phyloP scores from a whole-genome alignment of 2,888 invertebrate species.

The Leptinotarsa juncta region DNA sequence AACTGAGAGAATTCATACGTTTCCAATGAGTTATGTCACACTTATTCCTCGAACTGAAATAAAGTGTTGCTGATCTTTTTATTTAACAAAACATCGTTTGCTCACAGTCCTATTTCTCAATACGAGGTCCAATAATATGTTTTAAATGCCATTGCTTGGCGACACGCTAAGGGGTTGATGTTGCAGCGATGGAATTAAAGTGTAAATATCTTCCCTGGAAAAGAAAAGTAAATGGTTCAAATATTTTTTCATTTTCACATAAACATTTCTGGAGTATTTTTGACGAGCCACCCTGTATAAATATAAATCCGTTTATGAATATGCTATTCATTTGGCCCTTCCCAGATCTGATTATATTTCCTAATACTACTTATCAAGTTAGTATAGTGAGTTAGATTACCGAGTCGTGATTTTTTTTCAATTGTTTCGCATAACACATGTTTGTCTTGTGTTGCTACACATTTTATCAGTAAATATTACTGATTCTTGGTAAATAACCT shows the following conservation, averaged over 20 bases:
- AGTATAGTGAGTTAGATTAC: background rate
- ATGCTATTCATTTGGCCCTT: background rate
- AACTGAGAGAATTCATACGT: background rate
- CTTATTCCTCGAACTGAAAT: background rate
- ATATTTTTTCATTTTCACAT: too few species aligned
- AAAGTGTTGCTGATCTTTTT: background rate
- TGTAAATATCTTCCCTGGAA: too few species aligned
- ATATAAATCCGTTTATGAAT: background rate
- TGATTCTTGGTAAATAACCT: background rate
- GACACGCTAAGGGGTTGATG: too few species aligned
- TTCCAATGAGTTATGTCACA: background rate
- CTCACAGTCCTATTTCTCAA: background rate
- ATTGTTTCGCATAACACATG: background rate
- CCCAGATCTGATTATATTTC: background rate
- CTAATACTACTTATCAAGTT: background rate
- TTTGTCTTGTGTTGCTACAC: background rate
- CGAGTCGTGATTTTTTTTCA: conserved; percentile 7
- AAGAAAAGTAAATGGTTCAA: too few species aligned
- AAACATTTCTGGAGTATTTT: too few species aligned
- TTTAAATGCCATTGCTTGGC: too few species aligned
- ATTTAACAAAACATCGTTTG: background rate
- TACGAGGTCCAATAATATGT: too few species aligned
- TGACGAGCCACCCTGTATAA: background rate
- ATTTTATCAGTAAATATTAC: conserved; percentile 4
- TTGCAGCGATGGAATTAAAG: too few species aligned